phyloP scores from a whole-genome alignment of 1,140 invertebrate genomes.

The Euwallacea similis region DNA sequence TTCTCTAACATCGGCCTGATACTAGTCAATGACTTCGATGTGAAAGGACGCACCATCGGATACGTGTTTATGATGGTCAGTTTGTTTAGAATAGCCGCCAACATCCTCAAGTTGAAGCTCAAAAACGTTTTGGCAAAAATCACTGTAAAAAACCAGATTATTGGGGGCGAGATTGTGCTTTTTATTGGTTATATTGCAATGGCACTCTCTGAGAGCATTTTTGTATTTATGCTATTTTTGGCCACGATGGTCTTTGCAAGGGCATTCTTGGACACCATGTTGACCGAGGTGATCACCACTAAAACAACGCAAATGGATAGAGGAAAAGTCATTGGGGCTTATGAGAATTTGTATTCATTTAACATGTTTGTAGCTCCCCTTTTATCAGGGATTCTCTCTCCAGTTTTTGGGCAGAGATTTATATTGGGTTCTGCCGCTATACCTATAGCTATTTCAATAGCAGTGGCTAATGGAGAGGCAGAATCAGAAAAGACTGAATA shows the following conservation, averaged over 20 bases:
- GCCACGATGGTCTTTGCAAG: conserved; percentile 23
- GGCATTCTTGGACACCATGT: conserved; percentile 30
- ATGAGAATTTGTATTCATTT: conserved; percentile 30
- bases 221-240: conserved; percentile 23
- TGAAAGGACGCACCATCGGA: conserved; percentile 32
- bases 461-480: conserved; percentile 1
- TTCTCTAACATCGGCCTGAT: conserved; percentile 24
- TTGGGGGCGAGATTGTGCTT: conserved; percentile 27
- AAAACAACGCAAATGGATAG: conserved; percentile 29
- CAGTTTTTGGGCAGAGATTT: conserved; percentile 21
- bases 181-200: conserved; percentile 35
- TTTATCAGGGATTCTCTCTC: conserved; percentile 33
- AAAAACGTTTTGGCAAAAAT: conserved; percentile 30
- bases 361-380: conserved; percentile 29
- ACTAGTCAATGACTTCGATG: conserved; percentile 21
- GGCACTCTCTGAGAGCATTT: conserved; percentile 18
- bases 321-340: conserved; percentile 38
- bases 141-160: conserved; percentile 27
- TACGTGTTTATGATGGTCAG: conserved; percentile 26
- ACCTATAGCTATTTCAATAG: conserved; percentile 21
- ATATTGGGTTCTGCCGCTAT: conserved; percentile 19
- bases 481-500: not conserved
- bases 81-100: conserved; percentile 11
- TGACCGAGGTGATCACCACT: conserved; percentile 30
- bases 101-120: conserved; percentile 22